phyloP scores from a whole-genome alignment of 2,888 invertebrate genomes.

The Xestia c-nigrum region DNA sequence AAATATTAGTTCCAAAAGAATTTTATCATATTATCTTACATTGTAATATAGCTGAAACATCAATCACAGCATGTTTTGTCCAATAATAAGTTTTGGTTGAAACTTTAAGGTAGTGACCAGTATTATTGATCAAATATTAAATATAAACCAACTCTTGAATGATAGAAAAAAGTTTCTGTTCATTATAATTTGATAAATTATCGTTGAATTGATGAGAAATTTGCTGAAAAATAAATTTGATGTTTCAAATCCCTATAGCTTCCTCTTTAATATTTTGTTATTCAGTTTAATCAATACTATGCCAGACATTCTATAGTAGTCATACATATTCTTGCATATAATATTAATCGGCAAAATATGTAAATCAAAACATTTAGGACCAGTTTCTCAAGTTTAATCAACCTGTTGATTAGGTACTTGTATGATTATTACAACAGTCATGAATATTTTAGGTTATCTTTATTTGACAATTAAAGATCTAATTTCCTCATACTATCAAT shows the following conservation, averaged over 20 bases:
- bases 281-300: not conserved
- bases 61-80: not conserved
- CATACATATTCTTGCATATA: not conserved
- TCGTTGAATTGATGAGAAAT: not conserved
- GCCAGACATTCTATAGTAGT: not conserved
- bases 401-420: conserved; percentile 33
- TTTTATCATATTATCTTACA: not conserved
- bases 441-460: conserved; percentile 51
- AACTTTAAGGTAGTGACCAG: conserved; percentile 5
- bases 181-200: not conserved
- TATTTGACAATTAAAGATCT: not conserved
- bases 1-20: not conserved
- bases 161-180: not conserved
- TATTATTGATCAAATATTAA: conserved; percentile 46
- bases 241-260: not conserved
- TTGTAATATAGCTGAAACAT: not conserved
- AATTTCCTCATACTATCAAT: conserved; percentile 26
- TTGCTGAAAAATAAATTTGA: not conserved
- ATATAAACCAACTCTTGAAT: not conserved
- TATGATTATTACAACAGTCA: not conserved
- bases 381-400: conserved; percentile 16
- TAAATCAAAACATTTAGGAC: conserved; percentile 26
- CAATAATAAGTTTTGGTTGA: not conserved
- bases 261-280: not conserved
- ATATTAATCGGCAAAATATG: conserved; percentile 24